A percentile compares a stretch with the other conserved stretches of the same genome.
These are phyloP conservation scores for Xylocampa areola DNA, from an alignment of 2,888 invertebrate species.

Conservation along the genomic window DNA sequence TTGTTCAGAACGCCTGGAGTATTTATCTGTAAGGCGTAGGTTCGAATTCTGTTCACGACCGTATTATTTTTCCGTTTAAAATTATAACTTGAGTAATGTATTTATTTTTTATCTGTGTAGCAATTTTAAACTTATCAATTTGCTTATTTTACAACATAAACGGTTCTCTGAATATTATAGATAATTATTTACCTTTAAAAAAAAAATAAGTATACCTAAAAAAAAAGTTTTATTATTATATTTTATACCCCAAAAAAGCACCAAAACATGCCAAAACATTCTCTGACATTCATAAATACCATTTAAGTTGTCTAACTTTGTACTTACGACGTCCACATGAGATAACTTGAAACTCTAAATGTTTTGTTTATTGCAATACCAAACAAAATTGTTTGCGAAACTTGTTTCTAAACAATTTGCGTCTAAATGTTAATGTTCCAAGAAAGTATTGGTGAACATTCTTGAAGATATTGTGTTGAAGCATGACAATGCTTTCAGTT, in stretches of 20 bases:
- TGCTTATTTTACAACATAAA: no score
- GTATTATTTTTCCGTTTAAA: no score
- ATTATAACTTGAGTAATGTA: no score
- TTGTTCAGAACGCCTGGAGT: no score
- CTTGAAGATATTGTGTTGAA: conserved; percentile 4
- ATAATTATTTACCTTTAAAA: no score
- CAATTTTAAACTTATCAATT: no score
- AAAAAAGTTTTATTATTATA: no score
- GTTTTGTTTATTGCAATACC: conserved; percentile 41
- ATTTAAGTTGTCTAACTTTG: conserved; percentile 27
- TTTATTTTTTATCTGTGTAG: no score
- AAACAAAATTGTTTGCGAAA: conserved; percentile 39
- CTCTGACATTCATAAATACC: conserved; percentile 12
- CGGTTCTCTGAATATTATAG: no score
- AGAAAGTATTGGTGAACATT: conserved; percentile 10
- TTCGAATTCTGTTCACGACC: no score
- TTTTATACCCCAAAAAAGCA: background rate
- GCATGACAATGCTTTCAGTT: conserved; percentile 11
- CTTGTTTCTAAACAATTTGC: conserved; percentile 24
- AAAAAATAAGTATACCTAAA: no score
- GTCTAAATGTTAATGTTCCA: conserved; percentile 9
- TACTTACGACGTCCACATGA: conserved; percentile 18
- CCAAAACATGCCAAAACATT: conserved; percentile 20
- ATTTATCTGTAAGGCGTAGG: no score
- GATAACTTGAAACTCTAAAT: conserved; percentile 17